These are phyloP conservation scores for Chaunax sp. DNA, from an alignment of 2,797 vertebrate genomes.

Conservation along the genomic window DNA sequence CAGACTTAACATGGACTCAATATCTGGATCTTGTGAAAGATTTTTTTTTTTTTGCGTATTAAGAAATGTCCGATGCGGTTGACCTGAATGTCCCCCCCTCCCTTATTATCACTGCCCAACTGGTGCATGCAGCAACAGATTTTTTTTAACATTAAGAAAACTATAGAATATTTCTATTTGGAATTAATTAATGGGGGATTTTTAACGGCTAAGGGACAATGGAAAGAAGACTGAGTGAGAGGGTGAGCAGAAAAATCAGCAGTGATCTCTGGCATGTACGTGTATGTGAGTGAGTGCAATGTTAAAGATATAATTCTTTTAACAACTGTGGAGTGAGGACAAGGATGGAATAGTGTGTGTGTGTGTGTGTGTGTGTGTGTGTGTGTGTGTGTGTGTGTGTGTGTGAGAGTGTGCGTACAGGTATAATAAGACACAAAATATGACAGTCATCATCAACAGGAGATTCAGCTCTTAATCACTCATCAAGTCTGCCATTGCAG, in stretches of 20 bases:
- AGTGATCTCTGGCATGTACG: conserved; percentile 4
- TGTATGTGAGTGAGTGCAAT: conserved; percentile 47
- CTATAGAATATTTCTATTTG: neutral
- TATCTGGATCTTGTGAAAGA: too few relatives aligned
- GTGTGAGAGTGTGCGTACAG: conserved; percentile 34
- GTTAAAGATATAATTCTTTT: conserved; percentile 52
- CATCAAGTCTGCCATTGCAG: conserved; percentile 66
- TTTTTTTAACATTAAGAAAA: neutral
- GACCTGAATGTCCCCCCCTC: too few relatives aligned
- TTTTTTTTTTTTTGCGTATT: too few relatives aligned
- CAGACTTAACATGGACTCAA: too few relatives aligned
- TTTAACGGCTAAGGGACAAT: conserved; percentile 35
- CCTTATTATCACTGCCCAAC: too few relatives aligned
- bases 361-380: conserved; percentile 37
- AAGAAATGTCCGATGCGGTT: too few relatives aligned
- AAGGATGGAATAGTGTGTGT: conserved; percentile 37
- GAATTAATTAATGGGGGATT: conserved; percentile 38
- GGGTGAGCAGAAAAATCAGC: conserved; percentile 27
- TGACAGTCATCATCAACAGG: conserved; percentile 64
- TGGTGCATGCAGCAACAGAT: too few relatives aligned
- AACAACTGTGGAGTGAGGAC: conserved; percentile 40
- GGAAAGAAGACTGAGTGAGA: conserved; percentile 2
- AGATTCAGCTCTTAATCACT: conserved; percentile 78
- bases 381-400: conserved; percentile 25
- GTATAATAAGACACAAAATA: conserved; percentile 61